Percentiles rank a stretch among this genome's conserved stretches.
Conservation (phyloP, 2,888 invertebrate genomes). For the Drosophila pegasa region DNA sequence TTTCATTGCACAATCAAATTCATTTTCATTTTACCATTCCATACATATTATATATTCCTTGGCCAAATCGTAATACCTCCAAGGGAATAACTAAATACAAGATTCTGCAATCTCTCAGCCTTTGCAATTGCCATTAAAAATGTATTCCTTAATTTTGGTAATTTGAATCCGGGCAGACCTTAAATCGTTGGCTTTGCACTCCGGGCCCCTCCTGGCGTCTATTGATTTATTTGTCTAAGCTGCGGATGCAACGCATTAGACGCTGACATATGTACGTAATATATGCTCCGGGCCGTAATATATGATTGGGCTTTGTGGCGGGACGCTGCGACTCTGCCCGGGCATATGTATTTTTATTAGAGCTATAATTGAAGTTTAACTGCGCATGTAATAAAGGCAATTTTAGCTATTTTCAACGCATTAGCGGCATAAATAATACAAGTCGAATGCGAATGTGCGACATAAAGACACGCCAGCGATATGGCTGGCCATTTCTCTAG, state of each 20-base stretch:
- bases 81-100: not conserved
- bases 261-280: constrained; percentile 1
- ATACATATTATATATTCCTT: not conserved
- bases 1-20: too few relatives aligned
- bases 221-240: constrained; percentile 11
- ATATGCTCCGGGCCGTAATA: constrained; percentile 1
- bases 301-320: constrained; percentile 16
- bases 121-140: not conserved
- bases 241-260: constrained; percentile 6
- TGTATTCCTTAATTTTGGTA: not conserved
- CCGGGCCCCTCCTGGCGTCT: not conserved
- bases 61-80: not conserved
- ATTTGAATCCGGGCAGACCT: not conserved
- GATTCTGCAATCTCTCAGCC: not conserved
- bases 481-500: constrained; percentile 58
- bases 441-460: constrained; percentile 64
- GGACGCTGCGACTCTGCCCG: constrained; percentile 11
- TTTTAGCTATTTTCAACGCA: constrained; percentile 79
- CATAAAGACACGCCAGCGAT: constrained; percentile 58
- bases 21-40: too few relatives aligned
- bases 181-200: not conserved
- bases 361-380: constrained; percentile 80
- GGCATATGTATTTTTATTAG: constrained; percentile 69
- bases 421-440: constrained; percentile 79
- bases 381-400: constrained; percentile 82